Conservation (phyloP, 2,888 invertebrate species). For the Brachylomia viminalis region DNA sequence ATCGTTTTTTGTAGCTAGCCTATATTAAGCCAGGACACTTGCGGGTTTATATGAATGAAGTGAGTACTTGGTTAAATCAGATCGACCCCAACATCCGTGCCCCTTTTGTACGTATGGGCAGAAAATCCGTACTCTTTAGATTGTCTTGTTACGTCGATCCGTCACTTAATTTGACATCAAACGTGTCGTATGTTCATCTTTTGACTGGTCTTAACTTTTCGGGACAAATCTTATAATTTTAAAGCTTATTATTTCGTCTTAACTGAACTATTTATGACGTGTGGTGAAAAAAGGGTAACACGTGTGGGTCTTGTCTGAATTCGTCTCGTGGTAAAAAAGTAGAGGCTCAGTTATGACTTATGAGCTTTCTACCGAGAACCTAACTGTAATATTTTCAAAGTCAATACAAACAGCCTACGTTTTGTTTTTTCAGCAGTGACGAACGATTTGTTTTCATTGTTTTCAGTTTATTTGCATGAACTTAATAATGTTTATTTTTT, state of each 20-base stretch:
- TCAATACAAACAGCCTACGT: neutral
- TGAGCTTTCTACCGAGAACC: neutral
- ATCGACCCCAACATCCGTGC: neutral
- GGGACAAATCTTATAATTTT: conserved; percentile 11
- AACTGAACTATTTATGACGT: conserved; percentile 14
- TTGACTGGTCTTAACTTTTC: conserved; percentile 5
- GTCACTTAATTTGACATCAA: conserved; percentile 28
- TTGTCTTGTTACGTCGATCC: conserved; percentile 4
- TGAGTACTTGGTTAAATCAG: conserved; percentile 10
- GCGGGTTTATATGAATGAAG: conserved; percentile 2
- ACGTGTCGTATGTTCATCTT: conserved; percentile 25
- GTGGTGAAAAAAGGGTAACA: conserved; percentile 36
- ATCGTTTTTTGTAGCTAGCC: neutral
- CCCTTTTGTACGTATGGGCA: conserved; percentile 1
- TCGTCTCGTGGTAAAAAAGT: neutral
- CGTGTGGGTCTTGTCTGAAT: conserved; percentile 15
- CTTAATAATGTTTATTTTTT: no score
- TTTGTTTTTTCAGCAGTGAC: neutral
- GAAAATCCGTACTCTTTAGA: conserved; percentile 13
- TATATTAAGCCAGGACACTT: neutral
- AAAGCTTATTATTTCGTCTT: neutral
- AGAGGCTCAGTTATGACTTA: conserved; percentile 7
- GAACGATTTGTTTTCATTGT: no score
- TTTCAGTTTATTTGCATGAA: no score
- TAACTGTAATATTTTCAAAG: conserved; percentile 14